Evolutionary conservation across 2,888 invertebrate species (phyloP).

Genomic region (Netelia fuscicornis): DNA sequence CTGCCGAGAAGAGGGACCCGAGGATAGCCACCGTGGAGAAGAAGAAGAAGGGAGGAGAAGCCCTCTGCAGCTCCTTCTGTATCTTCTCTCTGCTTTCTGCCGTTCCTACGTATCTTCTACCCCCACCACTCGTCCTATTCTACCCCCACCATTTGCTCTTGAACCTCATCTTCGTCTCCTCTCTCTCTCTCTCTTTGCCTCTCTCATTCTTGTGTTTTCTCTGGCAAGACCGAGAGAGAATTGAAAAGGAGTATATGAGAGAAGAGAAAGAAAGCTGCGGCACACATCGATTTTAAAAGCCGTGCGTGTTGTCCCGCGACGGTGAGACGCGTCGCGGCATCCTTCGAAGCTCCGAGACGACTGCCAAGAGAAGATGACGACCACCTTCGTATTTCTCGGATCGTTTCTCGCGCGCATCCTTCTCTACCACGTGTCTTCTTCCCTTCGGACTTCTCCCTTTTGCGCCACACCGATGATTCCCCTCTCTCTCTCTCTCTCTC

Average conservation of each 20-base stretch:
- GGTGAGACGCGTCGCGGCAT: conserved; percentile 35
- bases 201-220: conserved; percentile 39
- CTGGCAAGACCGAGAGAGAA: not conserved
- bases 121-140: conserved; percentile 27
- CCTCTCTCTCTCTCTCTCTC: conserved; percentile 32
- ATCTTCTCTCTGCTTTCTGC: conserved; percentile 39
- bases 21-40: conserved; percentile 73
- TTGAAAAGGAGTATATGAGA: conserved; percentile 15
- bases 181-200: conserved; percentile 43
- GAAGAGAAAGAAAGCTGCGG: conserved; percentile 15
- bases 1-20: conserved; percentile 75
- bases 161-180: conserved; percentile 58
- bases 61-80: conserved; percentile 51
- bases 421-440: not conserved
- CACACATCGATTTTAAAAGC: conserved; percentile 51
- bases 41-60: conserved; percentile 22
- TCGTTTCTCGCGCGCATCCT: not conserved
- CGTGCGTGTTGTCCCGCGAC: conserved; percentile 46
- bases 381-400: conserved; percentile 30
- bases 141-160: conserved; percentile 18
- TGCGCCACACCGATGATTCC: conserved; percentile 12
- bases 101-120: conserved; percentile 39
- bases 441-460: not conserved
- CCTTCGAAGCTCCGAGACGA: conserved; percentile 50
- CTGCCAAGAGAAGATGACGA: conserved; percentile 59